Evolutionary conservation across 2,113 vertebrate species (phyloP).

Genomic region (Cyrtonyx montezumae): DNA sequence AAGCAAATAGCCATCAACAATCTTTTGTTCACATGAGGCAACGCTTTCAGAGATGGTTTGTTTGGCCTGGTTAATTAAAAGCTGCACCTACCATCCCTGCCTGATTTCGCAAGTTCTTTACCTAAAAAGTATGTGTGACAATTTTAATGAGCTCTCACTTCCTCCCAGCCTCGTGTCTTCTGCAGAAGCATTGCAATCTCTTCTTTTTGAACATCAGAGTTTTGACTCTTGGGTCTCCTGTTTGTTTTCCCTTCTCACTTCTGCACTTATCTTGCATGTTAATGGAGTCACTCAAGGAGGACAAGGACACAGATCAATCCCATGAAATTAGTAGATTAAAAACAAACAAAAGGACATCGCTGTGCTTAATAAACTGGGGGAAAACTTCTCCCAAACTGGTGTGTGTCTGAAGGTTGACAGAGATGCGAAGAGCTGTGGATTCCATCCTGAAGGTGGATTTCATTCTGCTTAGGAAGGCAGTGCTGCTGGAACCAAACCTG

Average conservation of each 20-base stretch:
- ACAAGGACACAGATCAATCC: not conserved
- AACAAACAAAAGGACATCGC: not conserved
- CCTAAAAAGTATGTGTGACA: conserved; percentile 60
- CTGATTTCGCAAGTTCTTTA: conserved; percentile 59
- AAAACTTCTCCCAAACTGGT: not conserved
- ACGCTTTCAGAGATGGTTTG: conserved; percentile 11
- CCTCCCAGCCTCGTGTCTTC: not conserved
- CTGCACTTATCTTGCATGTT: not conserved
- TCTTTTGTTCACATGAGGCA: conserved; percentile 60
- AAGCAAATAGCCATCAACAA: conserved; percentile 63
- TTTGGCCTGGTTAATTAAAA: conserved; percentile 72
- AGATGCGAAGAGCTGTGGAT: not conserved
- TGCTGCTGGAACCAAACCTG: rapidly evolving
- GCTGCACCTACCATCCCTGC: conserved; percentile 38
- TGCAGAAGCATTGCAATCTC: not conserved
- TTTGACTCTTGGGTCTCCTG: not conserved
- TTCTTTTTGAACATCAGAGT: not conserved
- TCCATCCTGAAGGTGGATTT: not conserved
- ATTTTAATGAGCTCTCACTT: conserved; percentile 60
- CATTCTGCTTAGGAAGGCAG: not conserved
- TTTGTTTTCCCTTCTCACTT: not conserved
- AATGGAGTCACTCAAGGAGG: not conserved
- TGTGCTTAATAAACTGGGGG: not conserved
- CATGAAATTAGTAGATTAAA: not conserved
- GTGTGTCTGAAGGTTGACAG: not conserved